A percentile compares a stretch with the other conserved stretches of the same genome.
Evolutionary conservation across 2,888 invertebrate genomes (phyloP).

Genomic region (Saturnia japonica): DNA sequence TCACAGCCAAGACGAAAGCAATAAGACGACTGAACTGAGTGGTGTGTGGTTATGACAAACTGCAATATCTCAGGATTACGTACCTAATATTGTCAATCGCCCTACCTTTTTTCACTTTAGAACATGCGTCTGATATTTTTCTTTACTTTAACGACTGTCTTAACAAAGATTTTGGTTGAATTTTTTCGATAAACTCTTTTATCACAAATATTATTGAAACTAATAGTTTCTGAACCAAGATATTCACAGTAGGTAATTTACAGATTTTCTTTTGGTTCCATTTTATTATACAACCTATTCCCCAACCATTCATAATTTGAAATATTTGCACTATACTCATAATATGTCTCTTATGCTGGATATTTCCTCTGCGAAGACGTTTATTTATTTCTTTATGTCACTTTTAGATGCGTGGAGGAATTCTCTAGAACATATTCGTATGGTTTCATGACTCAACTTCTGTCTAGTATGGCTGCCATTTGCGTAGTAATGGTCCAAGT

Average conservation of each 20-base stretch:
- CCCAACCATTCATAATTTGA: not conserved
- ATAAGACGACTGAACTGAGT: conserved; percentile 49
- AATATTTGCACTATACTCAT: not conserved
- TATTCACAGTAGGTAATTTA: not conserved
- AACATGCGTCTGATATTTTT: conserved; percentile 60
- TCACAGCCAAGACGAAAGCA: conserved; percentile 53
- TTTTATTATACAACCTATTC: not conserved
- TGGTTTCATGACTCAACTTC: conserved; percentile 76
- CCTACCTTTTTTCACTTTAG: conserved; percentile 63
- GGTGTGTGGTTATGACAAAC: conserved; percentile 56
- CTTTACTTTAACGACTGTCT: conserved; percentile 25
- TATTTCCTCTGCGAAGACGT: not conserved
- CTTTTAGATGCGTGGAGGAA: conserved; percentile 70
- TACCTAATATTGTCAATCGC: conserved; percentile 68
- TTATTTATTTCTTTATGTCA: conserved; percentile 6
- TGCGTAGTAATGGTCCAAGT: conserved; percentile 79
- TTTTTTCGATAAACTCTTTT: not conserved
- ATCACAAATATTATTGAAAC: not conserved
- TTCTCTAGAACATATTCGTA: conserved; percentile 71
- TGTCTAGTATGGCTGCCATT: conserved; percentile 76
- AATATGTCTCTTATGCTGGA: not conserved
- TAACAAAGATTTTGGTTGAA: not conserved
- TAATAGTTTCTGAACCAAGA: not conserved
- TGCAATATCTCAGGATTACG: conserved; percentile 77
- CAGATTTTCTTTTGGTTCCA: not conserved